Evolutionary conservation across 2,797 vertebrate genomes (phyloP), one percentile per base, ranked within the genome.

Genomic region (Sternotherus odoratus): DNA sequence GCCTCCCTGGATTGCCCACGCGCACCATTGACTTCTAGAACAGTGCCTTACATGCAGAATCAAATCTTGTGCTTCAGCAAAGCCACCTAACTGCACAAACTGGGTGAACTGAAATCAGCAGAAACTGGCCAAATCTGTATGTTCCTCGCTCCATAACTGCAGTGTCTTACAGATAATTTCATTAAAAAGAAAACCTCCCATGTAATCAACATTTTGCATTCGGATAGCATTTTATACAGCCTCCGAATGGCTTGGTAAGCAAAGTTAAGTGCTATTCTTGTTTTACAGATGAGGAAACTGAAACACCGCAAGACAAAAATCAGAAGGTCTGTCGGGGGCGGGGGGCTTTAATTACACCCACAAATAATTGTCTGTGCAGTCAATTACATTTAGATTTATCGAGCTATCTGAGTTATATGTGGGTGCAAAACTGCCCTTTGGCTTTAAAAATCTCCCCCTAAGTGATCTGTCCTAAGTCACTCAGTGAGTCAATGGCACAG

Each of bases 191-290:
- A 85, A 10, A 48, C 66, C 28, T 85, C 30, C 50, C 79, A 39
- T 26, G 51, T 6, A 74, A 74, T 88, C 80, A 90, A 77, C 36
- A 85, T 17, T 90, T 54, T 85, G 82, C 80, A 93, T 87, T 48
- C 46, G 12, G 63, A 88, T n/a, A 26, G 28, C 11, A 39, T 3
- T 89, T 43, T 66, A 79, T 39, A 75, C 56, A 84, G 63, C 21
- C n/a, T 82, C 33, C 81, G 26, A 50, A 5, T 15, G 1, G n/a
- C n/a, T 24, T 39, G 36, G n/a, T 36, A 69, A 69, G 9, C 36
- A 69, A 69, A 69, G n/a, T 30, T 69, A 69, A 39, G 19, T 24
- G 19, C 36, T 69, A 24, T 39, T 12, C 66, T 69, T 39, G 30
- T 69, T 39, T 39, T 69, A 69, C n/a, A 26, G 21, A 36, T 2